Evolutionary conservation across 30 jellyfish, hydroid and myxozoan genomes (phyloP), one percentile per base, ranked within the genome.

Genomic region (Morbakka virulenta): DNA sequence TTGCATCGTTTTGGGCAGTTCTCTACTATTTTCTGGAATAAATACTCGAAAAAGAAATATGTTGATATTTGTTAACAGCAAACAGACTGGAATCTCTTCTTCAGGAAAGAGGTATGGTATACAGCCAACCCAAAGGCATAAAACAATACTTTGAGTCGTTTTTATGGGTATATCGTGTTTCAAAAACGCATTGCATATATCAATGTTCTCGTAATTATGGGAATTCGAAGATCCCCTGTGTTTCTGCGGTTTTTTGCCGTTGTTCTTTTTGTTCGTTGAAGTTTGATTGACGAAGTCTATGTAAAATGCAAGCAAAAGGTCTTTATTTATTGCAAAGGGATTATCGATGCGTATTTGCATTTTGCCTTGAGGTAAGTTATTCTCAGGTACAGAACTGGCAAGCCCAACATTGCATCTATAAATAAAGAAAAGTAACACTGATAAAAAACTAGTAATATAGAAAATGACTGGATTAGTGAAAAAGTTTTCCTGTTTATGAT

Each of bases 101-200:
- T 89, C 97, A 2, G 97, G 97, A 76, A 80, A 82, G 0, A 82
- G 52, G 73, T 89, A 89, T 47, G 97, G 95, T 41, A 89, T 36
- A 53, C 97, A 89, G 0, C 97, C 95, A n/a, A 77, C 97, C 97
- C 97, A 89, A 17, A 88, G 70, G 61, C 78, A 64, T 21, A 89
- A 62, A 9, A 89, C 48, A 3, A 77, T 83, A 62, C 83, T 94
- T 66, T 89, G 97, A 2, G 32, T 74, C 2, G 76, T 64, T 25
- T 75, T 82, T 13, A 28, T 36, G 3, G 74, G 77, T 20, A 77
- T 68, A 25, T 72, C 48, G 48, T 83, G 95, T 49, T 77, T 71
- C 64, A 82, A 35, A 52, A 83, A 82, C 0, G 87, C 83, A 17
- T 68, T 77, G 26, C 94, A 86, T 4, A 89, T 77, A 27, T 82